phyloP scores from a whole-genome alignment of 2,797 vertebrate genomes.

The Enteromius anoplus region DNA sequence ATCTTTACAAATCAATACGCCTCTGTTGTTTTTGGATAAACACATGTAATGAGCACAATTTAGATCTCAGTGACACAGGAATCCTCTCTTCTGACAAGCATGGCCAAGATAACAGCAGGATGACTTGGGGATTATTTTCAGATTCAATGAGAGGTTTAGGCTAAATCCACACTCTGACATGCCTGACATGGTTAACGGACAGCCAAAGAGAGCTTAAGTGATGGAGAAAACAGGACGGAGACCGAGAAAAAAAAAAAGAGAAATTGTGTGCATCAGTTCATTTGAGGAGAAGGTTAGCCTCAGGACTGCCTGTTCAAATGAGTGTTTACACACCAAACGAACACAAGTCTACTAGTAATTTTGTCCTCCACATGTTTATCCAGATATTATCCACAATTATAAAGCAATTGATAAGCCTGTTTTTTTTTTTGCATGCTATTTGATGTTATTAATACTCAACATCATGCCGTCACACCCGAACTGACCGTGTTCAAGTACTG shows the following conservation, averaged over 20 bases:
- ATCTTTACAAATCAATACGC: background rate
- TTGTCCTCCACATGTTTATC: slow-evolving; percentile 45
- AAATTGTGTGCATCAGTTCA: slow-evolving; percentile 41
- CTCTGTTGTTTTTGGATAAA: background rate
- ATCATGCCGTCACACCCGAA: background rate
- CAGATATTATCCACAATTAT: slow-evolving; percentile 34
- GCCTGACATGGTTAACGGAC: slow-evolving; percentile 54
- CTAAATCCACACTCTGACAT: slow-evolving; percentile 56
- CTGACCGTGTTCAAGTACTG: background rate
- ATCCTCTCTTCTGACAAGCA: slow-evolving; percentile 48
- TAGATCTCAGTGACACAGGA: slow-evolving; percentile 12
- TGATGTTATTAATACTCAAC: background rate
- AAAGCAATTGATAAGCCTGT: background rate
- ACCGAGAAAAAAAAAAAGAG: slow-evolving; percentile 57
- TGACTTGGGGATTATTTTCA: slow-evolving; percentile 56
- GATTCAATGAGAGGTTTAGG: slow-evolving; percentile 44
- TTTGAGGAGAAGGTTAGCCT: slow-evolving; percentile 5
- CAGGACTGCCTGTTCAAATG: slow-evolving; percentile 45
- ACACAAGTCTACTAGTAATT: slow-evolving; percentile 51
- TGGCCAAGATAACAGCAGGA: slow-evolving; percentile 46
- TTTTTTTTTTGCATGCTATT: background rate
- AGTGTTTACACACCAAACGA: slow-evolving; percentile 49
- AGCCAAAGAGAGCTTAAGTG: slow-evolving; percentile 53
- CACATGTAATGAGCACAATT: slow-evolving; percentile 7
- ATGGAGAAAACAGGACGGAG: slow-evolving; percentile 59